These are phyloP conservation scores for Tenebrosternarchus preto DNA, from an alignment of 2,113 vertebrate species.

Conservation along the genomic window DNA sequence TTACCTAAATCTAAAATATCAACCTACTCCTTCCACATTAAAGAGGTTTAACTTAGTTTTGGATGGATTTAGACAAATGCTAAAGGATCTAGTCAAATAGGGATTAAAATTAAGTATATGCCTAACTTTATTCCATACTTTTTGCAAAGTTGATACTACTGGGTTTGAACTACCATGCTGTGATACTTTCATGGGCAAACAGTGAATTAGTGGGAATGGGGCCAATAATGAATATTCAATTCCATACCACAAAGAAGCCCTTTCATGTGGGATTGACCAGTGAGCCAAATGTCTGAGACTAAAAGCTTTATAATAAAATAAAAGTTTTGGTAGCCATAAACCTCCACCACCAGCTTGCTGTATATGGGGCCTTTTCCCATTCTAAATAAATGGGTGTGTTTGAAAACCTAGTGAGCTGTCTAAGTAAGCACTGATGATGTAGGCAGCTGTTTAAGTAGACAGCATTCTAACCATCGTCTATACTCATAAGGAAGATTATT, in stretches of 20 bases:
- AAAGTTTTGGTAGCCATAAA: neutral
- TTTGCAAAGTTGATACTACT: neutral
- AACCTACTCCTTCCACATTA: neutral
- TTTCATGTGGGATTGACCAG: neutral
- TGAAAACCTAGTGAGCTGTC: too few relatives aligned
- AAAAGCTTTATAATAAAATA: slow-evolving; percentile 17
- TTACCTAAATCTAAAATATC: too few relatives aligned
- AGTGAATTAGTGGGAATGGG: neutral
- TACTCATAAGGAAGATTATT: too few relatives aligned
- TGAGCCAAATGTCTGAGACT: neutral
- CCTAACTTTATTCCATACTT: neutral
- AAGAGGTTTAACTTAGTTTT: neutral
- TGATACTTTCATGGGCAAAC: neutral
- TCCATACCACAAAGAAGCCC: neutral
- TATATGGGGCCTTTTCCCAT: too few relatives aligned
- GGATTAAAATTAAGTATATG: neutral
- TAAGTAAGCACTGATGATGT: too few relatives aligned
- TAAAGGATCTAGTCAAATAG: neutral
- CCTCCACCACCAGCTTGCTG: neutral
- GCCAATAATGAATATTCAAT: neutral
- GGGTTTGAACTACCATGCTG: neutral
- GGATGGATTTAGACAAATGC: slow-evolving; percentile 11
- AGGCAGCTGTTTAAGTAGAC: too few relatives aligned
- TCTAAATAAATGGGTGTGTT: too few relatives aligned
- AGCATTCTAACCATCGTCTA: too few relatives aligned